Conservation (phyloP, 2,888 invertebrate genomes). For the Torymus tubicola region DNA sequence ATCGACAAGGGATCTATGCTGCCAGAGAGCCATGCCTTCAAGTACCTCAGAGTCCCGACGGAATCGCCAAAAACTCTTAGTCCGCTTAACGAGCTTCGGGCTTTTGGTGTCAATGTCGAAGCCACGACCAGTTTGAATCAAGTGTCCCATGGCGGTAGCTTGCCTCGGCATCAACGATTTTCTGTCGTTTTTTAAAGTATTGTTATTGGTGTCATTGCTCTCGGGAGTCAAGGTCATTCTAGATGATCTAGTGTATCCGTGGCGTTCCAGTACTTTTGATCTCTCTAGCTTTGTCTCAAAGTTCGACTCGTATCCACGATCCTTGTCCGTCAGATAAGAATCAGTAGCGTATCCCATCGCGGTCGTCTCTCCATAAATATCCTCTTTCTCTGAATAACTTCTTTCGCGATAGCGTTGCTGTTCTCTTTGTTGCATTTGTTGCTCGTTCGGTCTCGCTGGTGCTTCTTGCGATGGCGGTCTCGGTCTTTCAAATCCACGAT, state of each 20-base stretch:
- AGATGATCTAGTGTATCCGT: conserved; percentile 58
- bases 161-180: conserved; percentile 79
- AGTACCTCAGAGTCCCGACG: conserved; percentile 86
- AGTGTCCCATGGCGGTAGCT: conserved; percentile 66
- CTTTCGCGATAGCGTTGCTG: conserved; percentile 65
- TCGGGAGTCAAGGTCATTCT: conserved; percentile 41
- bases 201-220: conserved; percentile 72
- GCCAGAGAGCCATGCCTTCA: conserved; percentile 92
- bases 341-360: conserved; percentile 32
- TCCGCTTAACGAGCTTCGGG: conserved; percentile 83
- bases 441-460: conserved; percentile 69
- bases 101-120: conserved; percentile 78
- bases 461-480: conserved; percentile 73
- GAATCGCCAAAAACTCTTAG: conserved; percentile 92
- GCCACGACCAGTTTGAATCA: conserved; percentile 67
- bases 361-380: conserved; percentile 59
- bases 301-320: conserved; percentile 74
- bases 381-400: conserved; percentile 72
- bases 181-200: conserved; percentile 72
- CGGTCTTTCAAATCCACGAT: conserved; percentile 71
- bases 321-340: conserved; percentile 64
- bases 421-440: conserved; percentile 50
- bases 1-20: conserved; percentile 89
- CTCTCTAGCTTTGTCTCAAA: conserved; percentile 74
- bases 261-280: conserved; percentile 70